phyloP scores from a whole-genome alignment of 2,888 invertebrate species.

The Aphidius colemani region DNA sequence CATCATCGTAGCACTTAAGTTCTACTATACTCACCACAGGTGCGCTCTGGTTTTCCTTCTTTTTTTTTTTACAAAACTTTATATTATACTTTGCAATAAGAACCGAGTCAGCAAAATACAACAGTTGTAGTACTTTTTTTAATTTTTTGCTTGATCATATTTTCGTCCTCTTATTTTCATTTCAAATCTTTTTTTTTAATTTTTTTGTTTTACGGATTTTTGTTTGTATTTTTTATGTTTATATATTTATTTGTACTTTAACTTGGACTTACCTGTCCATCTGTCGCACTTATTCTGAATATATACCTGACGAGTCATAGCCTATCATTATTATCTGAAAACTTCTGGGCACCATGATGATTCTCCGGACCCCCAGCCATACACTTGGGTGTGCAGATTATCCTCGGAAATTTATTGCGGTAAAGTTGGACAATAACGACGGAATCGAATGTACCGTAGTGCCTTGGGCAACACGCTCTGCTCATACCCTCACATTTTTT shows the following conservation, averaged over 20 bases:
- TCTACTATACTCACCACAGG: constrained; percentile 54
- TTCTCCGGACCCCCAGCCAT: constrained; percentile 29
- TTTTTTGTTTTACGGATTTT: background rate
- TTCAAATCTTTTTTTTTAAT: constrained; percentile 10
- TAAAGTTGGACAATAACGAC: constrained; percentile 54
- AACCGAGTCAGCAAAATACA: no score
- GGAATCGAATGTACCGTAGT: constrained; percentile 22
- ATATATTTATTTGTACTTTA: no score
- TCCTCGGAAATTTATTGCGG: constrained; percentile 53
- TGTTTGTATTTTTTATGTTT: no score
- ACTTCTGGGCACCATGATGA: constrained; percentile 34
- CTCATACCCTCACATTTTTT: background rate
- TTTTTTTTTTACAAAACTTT: constrained; percentile 27
- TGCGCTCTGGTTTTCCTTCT: constrained; percentile 55
- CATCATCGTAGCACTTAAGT: constrained; percentile 57
- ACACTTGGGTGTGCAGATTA: constrained; percentile 44
- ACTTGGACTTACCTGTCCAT: constrained; percentile 35
- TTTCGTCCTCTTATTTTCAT: constrained; percentile 11
- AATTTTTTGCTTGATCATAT: constrained; percentile 2
- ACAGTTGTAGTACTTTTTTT: background rate
- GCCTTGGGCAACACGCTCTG: constrained; percentile 19
- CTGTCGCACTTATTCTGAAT: constrained; percentile 37
- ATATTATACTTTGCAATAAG: no score
- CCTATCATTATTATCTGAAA: constrained; percentile 56
- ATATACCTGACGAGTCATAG: constrained; percentile 54